Evolutionary conservation across 2,888 invertebrate species (phyloP), one percentile per base, ranked within the genome.

Genomic region (Acrobasis suavella): DNA sequence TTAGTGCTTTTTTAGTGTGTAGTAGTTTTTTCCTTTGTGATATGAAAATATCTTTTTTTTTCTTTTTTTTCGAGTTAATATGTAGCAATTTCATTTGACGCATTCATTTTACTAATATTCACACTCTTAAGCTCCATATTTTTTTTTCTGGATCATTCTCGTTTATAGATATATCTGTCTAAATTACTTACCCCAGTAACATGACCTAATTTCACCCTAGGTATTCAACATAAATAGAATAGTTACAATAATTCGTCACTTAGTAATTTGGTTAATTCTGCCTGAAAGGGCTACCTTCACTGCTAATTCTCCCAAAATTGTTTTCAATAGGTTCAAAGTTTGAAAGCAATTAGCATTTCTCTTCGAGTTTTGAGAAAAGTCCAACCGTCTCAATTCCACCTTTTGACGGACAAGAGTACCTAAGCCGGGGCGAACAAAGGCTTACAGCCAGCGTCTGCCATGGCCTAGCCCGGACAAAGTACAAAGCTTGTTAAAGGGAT

Each of bases 401-500:
- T 63, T 50, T 58, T 60, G 51, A 60, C 16, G 60, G 51, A 60
- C 39, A 59, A 46, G 60, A 55, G 62, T 61, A 51, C 60, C 55
- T 50, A 42, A 58, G 58, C 49, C 51, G 22, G 39, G 55, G 61
- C 54, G 50, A 63, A 67, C 66, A 68, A 66, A 68, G 68, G 65
- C 67, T 69, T 67, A 64, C 54, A 38, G 14, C 51, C 38, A 37
- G 46, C 38, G 60, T 64, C 65, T 62, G 68, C 66, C 46, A 16
- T 39, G 39, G 55, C 39, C 55, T 16, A 55, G 56, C 22, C 63
- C 64, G 67, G 68, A 71, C 69, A 65, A 70, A 71, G 69, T 69
- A 73, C 74, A 77, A 75, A 76, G 68, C 67, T 65, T 54, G 68
- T 65, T 67, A 71, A 71, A 72, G 68, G 71, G 71, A 70, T 69